Evolutionary conservation across 2,888 invertebrate genomes (phyloP), one percentile per base, ranked within the genome.

Genomic region (Drosophila prolongata): DNA sequence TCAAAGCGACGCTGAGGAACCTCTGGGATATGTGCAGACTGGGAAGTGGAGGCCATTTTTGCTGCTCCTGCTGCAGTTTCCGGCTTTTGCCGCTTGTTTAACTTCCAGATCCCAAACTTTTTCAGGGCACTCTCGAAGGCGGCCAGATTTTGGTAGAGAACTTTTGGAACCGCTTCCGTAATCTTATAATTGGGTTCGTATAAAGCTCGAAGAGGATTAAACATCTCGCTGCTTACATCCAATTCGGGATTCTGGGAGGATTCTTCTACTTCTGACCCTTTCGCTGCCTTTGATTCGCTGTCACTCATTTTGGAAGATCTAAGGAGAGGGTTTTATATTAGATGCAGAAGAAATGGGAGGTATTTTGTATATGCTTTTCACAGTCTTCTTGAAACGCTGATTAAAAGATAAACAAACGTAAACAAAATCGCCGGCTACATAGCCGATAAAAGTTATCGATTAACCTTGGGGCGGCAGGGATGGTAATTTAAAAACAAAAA

Each of bases 181-280:
- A 94, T 84, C 78, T 78, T 79, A 14, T 82, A 82, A 3, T 94
- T 94, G 1, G 93, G 77, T 0, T 95, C 94, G 78, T 95, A 95
- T 13, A 97, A 91, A 0, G 95, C 96, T 89, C 95, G 95, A 2
- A 96, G 42, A 0, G 97, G 95, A 92, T 97, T 94, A 80, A 96
- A 97, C 53, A 92, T 89, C 8, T 93, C 93, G 89, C 94, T 94
- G 42, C 88, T 92, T 54, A 93, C 92, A 81, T 95, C 94, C 62
- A 95, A 53, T 49, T 90, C 86, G 0, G 58, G 30, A 38, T 54
- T 43, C 13, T 35, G 34, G 14, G n/a, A 11, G 10, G 10, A 53
- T 9, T 69, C 44, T 0, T 14, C 30, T 16, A 38, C 6, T 5
- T 40, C 9, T 1, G 13, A 35, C 10, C n/a, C 19, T 1, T 19